Evolutionary conservation across 2,113 vertebrate genomes (phyloP).

Genomic region (Neogale vison): DNA sequence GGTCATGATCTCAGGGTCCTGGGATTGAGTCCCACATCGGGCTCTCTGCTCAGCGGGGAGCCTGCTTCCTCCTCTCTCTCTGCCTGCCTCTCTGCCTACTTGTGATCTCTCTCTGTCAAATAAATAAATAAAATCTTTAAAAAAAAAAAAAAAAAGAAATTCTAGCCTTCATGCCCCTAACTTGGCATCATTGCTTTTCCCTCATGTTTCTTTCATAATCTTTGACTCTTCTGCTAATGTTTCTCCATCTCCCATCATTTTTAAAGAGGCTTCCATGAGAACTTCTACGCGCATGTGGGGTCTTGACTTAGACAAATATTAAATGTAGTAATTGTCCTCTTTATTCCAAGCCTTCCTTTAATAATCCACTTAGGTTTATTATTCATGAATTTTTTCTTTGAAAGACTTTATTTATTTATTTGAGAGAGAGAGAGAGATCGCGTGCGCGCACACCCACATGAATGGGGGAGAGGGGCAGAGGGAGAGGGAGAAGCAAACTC

Average conservation of each 20-base stretch:
- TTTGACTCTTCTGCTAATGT: constrained; percentile 19
- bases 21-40: too few species aligned
- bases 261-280: not conserved
- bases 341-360: constrained; percentile 17
- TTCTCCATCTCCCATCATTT: constrained; percentile 6
- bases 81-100: too few species aligned
- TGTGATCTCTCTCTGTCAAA: too few species aligned
- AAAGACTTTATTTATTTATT: not conserved
- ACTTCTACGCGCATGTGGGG: not conserved
- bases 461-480: not conserved
- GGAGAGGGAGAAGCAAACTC: not conserved
- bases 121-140: too few species aligned
- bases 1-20: too few species aligned
- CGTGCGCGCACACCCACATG: too few species aligned
- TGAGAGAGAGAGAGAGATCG: not conserved
- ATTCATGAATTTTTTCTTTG: not conserved
- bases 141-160: too few species aligned
- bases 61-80: too few species aligned
- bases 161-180: not conserved
- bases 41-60: too few species aligned
- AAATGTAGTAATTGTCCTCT: not conserved
- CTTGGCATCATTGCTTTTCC: not conserved
- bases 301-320: not conserved
- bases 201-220: not conserved
- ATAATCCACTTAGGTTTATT: not conserved